Evolutionary conservation across 1,140 invertebrate genomes (phyloP).

Genomic region (Limonius californicus): DNA sequence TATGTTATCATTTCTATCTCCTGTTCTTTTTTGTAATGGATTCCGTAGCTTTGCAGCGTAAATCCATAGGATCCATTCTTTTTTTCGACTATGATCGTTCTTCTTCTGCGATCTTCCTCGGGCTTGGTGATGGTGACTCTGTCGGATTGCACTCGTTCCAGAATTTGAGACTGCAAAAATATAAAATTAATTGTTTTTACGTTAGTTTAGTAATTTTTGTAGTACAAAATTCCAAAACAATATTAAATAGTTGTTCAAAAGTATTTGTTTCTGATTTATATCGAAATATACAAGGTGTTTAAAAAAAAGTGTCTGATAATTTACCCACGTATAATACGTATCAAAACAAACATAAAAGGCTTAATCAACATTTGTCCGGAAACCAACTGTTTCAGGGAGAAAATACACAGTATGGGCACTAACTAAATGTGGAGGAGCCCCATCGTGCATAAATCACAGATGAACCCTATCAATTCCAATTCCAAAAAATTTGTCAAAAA

Average conservation of each 20-base stretch:
- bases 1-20: conserved; percentile 93
- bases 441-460: too few relatives aligned
- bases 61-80: conserved; percentile 90
- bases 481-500: too few relatives aligned
- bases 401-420: too few relatives aligned
- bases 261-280: too few relatives aligned
- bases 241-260: background rate
- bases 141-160: conserved; percentile 80
- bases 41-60: conserved; percentile 91
- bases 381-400: too few relatives aligned
- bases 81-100: conserved; percentile 89
- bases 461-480: too few relatives aligned
- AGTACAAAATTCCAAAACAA: background rate
- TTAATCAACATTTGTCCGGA: too few relatives aligned
- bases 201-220: background rate
- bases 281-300: too few relatives aligned
- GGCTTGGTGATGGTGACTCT: conserved; percentile 67
- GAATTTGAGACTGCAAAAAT: conserved; percentile 57
- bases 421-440: too few relatives aligned
- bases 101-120: conserved; percentile 76
- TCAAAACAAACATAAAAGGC: too few relatives aligned
- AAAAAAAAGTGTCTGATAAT: too few relatives aligned
- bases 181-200: conserved; percentile 5
- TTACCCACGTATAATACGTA: too few relatives aligned
- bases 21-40: conserved; percentile 87